Percentiles rank a stretch among this genome's conserved stretches.
These are phyloP conservation scores for Mugil cephalus DNA, from an alignment of 2,113 vertebrate species.

Conservation along the genomic window DNA sequence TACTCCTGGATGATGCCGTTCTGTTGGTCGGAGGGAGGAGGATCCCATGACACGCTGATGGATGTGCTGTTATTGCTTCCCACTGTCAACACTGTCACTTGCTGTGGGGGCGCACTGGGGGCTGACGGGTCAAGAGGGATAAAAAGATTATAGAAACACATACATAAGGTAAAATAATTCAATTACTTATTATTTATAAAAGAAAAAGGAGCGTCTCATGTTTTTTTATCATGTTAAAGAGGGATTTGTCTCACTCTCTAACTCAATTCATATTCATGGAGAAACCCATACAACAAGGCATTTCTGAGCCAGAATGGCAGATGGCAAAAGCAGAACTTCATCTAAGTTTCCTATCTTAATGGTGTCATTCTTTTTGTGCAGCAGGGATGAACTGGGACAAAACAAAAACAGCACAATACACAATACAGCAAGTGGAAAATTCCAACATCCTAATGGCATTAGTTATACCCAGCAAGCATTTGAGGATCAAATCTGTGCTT, in stretches of 20 bases:
- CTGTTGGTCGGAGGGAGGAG: constrained; percentile 94
- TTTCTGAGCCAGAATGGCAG: constrained; percentile 51
- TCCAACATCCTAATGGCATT: constrained; percentile 47
- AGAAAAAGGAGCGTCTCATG: constrained; percentile 2
- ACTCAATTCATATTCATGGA: constrained; percentile 59
- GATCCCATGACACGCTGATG: constrained; percentile 98
- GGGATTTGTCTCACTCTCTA: constrained; percentile 41
- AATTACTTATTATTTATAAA: neutral
- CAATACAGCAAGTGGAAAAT: constrained; percentile 20
- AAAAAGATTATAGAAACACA: constrained; percentile 44
- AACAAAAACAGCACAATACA: constrained; percentile 8
- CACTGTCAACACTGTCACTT: constrained; percentile 94
- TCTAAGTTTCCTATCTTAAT: constrained; percentile 48
- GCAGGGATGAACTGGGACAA: constrained; percentile 12
- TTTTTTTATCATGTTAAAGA: constrained; percentile 33
- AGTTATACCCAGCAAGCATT: constrained; percentile 28
- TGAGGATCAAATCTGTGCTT: constrained; percentile 28
- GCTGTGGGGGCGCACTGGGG: constrained; percentile 95
- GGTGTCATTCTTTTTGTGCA: constrained; percentile 10
- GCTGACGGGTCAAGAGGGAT: constrained; percentile 85
- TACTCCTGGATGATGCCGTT: constrained; percentile 99
- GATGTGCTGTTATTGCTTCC: constrained; percentile 97
- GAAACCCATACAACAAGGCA: constrained; percentile 39
- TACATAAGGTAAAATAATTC: constrained; percentile 28
- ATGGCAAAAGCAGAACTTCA: constrained; percentile 58